Percentiles rank a stretch among this genome's conserved stretches.
Evolutionary conservation across 1,140 invertebrate species (phyloP).

Genomic region (Drosophila novamexicana): DNA sequence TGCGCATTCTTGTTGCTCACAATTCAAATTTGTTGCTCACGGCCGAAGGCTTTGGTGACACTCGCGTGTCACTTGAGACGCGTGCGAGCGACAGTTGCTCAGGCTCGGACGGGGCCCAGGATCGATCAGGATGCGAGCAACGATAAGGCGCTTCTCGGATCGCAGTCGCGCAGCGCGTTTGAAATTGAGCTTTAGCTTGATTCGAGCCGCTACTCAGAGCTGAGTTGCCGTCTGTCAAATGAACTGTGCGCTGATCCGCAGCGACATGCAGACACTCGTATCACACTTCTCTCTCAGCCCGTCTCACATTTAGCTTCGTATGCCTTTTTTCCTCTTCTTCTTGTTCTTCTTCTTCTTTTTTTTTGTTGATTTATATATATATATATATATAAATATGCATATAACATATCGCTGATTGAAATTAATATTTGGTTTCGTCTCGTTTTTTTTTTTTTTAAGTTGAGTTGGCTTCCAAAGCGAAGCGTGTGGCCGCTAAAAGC

Average conservation of each 20-base stretch:
- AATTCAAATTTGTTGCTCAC: slow-evolving; percentile 36
- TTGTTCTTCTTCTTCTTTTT: neutral
- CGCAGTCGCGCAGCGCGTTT: slow-evolving; percentile 59
- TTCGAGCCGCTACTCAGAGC: slow-evolving; percentile 41
- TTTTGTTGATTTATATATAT: slow-evolving; percentile 16
- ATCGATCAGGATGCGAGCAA: slow-evolving; percentile 20
- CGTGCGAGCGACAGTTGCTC: slow-evolving; percentile 78
- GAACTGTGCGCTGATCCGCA: slow-evolving; percentile 71
- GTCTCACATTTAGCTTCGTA: slow-evolving; percentile 40
- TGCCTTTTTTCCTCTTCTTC: slow-evolving; percentile 8
- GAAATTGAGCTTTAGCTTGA: slow-evolving; percentile 73
- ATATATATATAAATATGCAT: neutral
- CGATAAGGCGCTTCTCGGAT: slow-evolving; percentile 10
- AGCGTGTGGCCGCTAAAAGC: slow-evolving; percentile 37
- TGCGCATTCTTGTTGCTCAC: slow-evolving; percentile 23
- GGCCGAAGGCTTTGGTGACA: slow-evolving; percentile 36
- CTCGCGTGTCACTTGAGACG: slow-evolving; percentile 82
- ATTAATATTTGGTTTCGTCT: slow-evolving; percentile 75
- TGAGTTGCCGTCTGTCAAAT: slow-evolving; percentile 52
- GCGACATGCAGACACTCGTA: slow-evolving; percentile 46
- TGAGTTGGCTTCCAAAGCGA: slow-evolving; percentile 62
- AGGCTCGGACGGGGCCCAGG: neutral
- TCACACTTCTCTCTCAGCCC: slow-evolving; percentile 48
- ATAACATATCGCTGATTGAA: slow-evolving; percentile 61
- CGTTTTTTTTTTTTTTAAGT: slow-evolving; percentile 30